These are phyloP conservation scores for Siniperca chuatsi DNA, from an alignment of 2,113 vertebrate species.

Conservation along the genomic window DNA sequence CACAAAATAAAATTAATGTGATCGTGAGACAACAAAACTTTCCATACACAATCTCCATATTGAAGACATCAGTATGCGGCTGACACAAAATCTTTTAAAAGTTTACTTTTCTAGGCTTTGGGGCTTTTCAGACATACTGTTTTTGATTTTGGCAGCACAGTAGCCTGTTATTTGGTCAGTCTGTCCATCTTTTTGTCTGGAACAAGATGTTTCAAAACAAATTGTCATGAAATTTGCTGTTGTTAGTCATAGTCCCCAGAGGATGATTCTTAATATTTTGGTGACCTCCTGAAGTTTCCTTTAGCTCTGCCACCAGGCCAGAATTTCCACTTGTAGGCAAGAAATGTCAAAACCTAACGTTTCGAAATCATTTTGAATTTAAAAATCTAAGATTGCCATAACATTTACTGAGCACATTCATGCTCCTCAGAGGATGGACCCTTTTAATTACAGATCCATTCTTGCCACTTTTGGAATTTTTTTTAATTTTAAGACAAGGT, in stretches of 20 bases:
- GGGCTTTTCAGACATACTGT: background rate
- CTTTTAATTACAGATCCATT: background rate
- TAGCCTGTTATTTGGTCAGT: background rate
- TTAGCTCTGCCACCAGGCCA: background rate
- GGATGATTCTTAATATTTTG: too few species aligned
- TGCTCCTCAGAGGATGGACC: background rate
- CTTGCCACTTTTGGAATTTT: background rate
- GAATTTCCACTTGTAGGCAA: background rate
- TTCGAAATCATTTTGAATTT: too few species aligned
- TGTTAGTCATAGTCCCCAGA: background rate
- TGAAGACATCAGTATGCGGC: conserved; percentile 28
- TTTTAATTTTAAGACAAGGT: background rate
- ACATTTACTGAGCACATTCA: background rate
- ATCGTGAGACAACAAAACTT: conserved; percentile 22
- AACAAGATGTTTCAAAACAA: background rate
- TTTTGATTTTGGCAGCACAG: conserved; percentile 4
- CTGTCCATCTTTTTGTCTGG: background rate
- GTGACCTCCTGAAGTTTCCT: background rate
- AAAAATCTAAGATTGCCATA: background rate
- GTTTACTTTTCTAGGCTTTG: background rate
- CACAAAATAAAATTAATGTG: background rate
- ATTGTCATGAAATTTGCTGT: background rate
- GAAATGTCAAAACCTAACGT: too few species aligned
- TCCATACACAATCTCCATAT: conserved; percentile 8
- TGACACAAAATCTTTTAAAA: background rate